Evolutionary conservation across 2,113 vertebrate species (phyloP).

Genomic region (Aptenodytes patagonicus): DNA sequence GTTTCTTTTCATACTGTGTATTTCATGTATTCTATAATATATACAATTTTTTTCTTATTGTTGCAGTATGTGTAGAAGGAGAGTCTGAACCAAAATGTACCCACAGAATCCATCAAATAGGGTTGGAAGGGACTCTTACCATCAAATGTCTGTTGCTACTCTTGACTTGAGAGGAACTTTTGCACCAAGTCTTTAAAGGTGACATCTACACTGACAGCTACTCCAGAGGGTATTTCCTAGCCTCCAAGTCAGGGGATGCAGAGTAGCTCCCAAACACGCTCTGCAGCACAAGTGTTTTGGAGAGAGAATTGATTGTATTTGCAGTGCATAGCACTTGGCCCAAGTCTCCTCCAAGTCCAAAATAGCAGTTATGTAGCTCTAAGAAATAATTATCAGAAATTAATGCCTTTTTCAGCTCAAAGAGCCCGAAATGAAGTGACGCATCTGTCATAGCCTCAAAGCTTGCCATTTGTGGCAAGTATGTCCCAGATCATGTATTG

Average conservation of each 20-base stretch:
- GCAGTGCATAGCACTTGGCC: neutral
- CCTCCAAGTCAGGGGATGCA: neutral
- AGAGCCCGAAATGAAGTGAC: neutral
- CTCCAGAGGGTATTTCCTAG: neutral
- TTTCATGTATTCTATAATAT: neutral
- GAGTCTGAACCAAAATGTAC: neutral
- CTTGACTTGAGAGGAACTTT: neutral
- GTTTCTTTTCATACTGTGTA: neutral
- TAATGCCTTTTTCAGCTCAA: neutral
- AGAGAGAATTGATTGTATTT: neutral
- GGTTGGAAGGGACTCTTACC: neutral
- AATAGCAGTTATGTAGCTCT: neutral
- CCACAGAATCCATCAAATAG: neutral
- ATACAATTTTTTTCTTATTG: neutral
- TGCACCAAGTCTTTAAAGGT: neutral
- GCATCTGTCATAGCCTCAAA: neutral
- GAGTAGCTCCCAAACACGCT: neutral
- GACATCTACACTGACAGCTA: neutral
- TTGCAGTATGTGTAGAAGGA: neutral
- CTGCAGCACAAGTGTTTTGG: neutral
- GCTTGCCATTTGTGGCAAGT: neutral
- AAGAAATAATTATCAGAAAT: neutral
- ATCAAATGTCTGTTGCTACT: neutral
- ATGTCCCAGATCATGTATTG: neutral
- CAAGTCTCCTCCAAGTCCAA: neutral